A percentile compares a stretch with the other conserved stretches of the same genome.
Conservation (phyloP, 2,888 invertebrate genomes). For the Drosophila anceps region DNA sequence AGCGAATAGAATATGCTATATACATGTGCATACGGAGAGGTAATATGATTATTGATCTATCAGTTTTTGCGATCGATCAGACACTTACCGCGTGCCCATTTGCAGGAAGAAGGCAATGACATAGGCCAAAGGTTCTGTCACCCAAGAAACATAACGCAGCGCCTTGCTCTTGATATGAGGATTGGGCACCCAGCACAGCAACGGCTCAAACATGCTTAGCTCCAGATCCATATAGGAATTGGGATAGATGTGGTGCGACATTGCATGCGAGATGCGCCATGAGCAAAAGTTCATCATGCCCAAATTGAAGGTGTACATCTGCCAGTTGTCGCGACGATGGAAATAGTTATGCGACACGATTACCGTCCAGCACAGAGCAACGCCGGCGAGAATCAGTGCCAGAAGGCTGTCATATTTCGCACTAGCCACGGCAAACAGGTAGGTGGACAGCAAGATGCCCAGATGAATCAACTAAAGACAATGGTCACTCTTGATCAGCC, state of each 20-base stretch:
- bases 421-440: constrained; percentile 83
- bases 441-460: constrained; percentile 82
- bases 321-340: constrained; percentile 91
- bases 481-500: not conserved
- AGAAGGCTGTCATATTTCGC: constrained; percentile 81
- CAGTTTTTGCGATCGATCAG: constrained; percentile 14
- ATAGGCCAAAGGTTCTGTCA: constrained; percentile 86
- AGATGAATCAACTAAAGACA: constrained; percentile 84
- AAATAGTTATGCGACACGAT: constrained; percentile 91
- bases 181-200: constrained; percentile 88
- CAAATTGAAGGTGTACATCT: constrained; percentile 92
- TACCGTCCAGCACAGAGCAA: constrained; percentile 87
- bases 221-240: constrained; percentile 92
- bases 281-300: constrained; percentile 88
- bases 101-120: constrained; percentile 74
- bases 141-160: constrained; percentile 86
- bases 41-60: constrained; percentile 13
- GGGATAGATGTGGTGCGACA: constrained; percentile 92
- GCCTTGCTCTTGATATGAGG: constrained; percentile 86
- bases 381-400: constrained; percentile 86
- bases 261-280: constrained; percentile 91
- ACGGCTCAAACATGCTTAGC: constrained; percentile 89
- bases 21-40: constrained; percentile 4
- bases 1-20: constrained; percentile 80
- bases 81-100: constrained; percentile 79